Evolutionary conservation across 2,888 invertebrate genomes (phyloP).

Genomic region (Mylabris sibirica): DNA sequence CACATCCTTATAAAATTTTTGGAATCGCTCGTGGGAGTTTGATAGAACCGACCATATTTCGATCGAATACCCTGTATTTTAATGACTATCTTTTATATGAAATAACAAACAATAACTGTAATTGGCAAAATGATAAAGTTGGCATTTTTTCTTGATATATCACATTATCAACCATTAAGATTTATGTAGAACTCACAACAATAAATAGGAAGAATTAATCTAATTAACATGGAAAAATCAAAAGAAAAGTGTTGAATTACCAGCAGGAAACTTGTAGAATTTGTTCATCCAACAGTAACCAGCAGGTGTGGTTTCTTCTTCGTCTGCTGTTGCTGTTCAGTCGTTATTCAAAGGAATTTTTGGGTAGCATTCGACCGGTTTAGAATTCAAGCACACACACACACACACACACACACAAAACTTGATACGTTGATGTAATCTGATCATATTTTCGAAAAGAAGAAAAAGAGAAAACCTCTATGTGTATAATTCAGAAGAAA

Average conservation of each 20-base stretch:
- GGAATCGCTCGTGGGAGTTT: no score
- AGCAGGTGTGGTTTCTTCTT: background rate
- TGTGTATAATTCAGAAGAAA: background rate
- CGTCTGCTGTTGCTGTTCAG: background rate
- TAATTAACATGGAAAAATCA: background rate
- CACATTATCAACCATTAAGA: background rate
- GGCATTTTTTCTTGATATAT: background rate
- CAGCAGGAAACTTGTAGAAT: background rate
- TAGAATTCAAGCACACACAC: constrained; percentile 1
- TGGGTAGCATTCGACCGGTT: background rate
- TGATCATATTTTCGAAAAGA: background rate
- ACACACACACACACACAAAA: no score
- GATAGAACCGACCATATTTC: no score
- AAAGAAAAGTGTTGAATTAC: background rate
- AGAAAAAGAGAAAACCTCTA: background rate
- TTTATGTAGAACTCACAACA: no score
- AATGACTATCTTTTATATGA: background rate
- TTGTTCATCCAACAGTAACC: background rate
- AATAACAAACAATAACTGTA: background rate
- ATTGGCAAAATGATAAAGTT: background rate
- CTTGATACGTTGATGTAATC: background rate
- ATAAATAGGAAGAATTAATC: background rate
- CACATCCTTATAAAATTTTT: no score
- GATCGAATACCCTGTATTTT: background rate
- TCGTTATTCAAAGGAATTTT: background rate